Evolutionary conservation across 2,888 invertebrate genomes (phyloP).

Genomic region (Hemaris fuciformis): DNA sequence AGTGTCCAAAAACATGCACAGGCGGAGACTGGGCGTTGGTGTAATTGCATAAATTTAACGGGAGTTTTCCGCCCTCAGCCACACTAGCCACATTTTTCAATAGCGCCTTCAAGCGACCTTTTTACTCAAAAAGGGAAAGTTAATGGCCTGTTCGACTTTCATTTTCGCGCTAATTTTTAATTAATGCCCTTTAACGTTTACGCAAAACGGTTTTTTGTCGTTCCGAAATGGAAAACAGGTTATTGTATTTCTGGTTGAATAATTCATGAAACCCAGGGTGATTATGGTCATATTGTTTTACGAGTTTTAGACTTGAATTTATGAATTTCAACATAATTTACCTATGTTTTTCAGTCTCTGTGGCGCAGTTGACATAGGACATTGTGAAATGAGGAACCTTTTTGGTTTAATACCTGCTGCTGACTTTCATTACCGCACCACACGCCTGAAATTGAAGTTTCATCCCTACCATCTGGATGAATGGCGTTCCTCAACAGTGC

Average conservation of each 20-base stretch:
- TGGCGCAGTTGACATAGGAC: no score
- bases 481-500: no score
- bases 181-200: conserved; percentile 5
- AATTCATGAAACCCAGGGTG: background rate
- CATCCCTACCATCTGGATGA: no score
- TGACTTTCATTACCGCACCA: no score
- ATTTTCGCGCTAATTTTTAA: conserved; percentile 15
- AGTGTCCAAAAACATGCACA: no score
- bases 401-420: no score
- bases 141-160: conserved; percentile 11
- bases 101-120: background rate
- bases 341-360: no score
- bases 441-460: no score
- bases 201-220: background rate
- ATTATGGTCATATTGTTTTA: background rate
- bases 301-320: no score
- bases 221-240: background rate
- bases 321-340: no score
- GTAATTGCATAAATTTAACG: background rate
- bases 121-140: conserved; percentile 4
- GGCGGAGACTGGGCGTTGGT: no score
- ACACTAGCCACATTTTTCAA: background rate
- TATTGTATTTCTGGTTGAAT: background rate
- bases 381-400: no score
- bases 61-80: background rate